A percentile compares a stretch with the other conserved stretches of the same genome.
Conservation (phyloP, 2,797 vertebrate species). For the Tangara arthus region DNA sequence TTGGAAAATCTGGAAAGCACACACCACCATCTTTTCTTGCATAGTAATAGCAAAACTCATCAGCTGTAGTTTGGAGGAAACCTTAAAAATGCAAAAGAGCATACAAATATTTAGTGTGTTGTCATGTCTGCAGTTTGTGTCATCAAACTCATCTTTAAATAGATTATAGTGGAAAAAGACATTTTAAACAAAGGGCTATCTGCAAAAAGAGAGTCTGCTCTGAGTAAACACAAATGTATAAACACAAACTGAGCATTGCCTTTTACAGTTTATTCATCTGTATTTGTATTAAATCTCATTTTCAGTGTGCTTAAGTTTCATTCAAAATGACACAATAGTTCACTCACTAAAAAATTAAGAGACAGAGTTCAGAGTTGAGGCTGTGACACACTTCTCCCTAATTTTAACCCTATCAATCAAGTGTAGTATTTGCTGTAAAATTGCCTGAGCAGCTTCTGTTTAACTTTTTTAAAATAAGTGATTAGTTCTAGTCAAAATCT, state of each 20-base stretch:
- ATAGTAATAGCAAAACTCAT: slow-evolving; percentile 97
- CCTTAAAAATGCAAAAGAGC: slow-evolving; percentile 79
- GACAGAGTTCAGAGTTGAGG: background rate
- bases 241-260: background rate
- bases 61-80: slow-evolving; percentile 94
- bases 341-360: background rate
- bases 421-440: background rate
- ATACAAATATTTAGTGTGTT: slow-evolving; percentile 54
- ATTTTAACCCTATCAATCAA: background rate
- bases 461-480: background rate
- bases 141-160: slow-evolving; percentile 3
- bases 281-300: background rate
- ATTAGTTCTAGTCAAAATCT: background rate
- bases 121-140: slow-evolving; percentile 18
- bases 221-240: background rate
- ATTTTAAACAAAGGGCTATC: slow-evolving; percentile 22
- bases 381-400: background rate
- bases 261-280: background rate
- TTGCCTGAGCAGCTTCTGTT: background rate
- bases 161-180: background rate
- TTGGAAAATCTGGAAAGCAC: slow-evolving; percentile 98
- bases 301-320: background rate
- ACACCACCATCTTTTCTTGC: slow-evolving; percentile 86
- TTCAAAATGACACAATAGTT: background rate
- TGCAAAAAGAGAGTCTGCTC: background rate